A percentile compares a stretch with the other conserved stretches of the same genome.
These are phyloP conservation scores for Platyscapa corneri DNA, from an alignment of 1,140 invertebrate species.

Conservation along the genomic window DNA sequence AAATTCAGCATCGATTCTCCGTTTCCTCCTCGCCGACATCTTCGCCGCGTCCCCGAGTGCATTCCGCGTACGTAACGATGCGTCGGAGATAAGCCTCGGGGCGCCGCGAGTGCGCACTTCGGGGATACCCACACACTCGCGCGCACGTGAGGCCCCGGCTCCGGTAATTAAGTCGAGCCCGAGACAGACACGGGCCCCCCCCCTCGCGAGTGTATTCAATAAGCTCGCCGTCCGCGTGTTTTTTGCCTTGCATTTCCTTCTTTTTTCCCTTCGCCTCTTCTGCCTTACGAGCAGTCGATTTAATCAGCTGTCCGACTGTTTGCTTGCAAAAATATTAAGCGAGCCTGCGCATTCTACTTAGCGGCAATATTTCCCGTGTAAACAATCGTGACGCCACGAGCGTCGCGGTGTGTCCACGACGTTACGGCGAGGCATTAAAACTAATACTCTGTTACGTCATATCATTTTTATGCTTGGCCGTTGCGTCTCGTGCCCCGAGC, in stretches of 20 bases:
- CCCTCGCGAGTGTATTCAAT: not conserved
- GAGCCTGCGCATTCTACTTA: not conserved
- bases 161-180: conserved; percentile 9
- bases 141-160: not conserved
- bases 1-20: conserved; percentile 14
- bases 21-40: not conserved
- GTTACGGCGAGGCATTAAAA: not conserved
- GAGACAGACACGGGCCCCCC: too few relatives aligned
- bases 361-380: not conserved
- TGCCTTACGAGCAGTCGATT: not conserved
- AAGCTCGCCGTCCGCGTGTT: not conserved
- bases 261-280: not conserved
- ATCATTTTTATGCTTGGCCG: too few relatives aligned
- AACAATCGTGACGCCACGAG: too few relatives aligned
- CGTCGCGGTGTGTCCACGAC: too few relatives aligned
- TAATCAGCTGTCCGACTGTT: not conserved
- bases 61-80: not conserved
- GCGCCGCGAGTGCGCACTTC: not conserved
- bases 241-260: not conserved
- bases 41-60: not conserved
- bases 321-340: not conserved
- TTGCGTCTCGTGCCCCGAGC: too few relatives aligned
- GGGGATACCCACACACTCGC: too few relatives aligned
- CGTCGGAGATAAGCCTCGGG: not conserved
- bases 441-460: not conserved